A percentile compares a stretch with the other conserved stretches of the same genome.
These are phyloP conservation scores for Drosophila pruinosa DNA, from an alignment of 1,140 invertebrate genomes.

Conservation along the genomic window DNA sequence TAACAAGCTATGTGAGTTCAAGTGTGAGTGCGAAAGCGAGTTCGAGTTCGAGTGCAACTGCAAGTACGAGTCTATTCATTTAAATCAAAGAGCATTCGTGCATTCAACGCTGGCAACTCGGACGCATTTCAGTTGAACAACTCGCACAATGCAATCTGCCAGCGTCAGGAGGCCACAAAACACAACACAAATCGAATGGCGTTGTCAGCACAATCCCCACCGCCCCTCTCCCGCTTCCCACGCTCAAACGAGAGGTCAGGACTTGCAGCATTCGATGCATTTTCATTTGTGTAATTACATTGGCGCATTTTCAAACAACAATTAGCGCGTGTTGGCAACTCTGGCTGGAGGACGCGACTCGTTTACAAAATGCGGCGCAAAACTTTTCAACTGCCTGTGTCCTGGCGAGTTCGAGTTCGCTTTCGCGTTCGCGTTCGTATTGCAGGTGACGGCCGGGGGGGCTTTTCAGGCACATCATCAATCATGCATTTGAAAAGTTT, in stretches of 20 bases:
- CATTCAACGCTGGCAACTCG: slow-evolving; percentile 17
- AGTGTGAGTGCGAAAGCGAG: too few relatives aligned
- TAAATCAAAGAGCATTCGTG: slow-evolving; percentile 29
- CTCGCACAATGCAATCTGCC: slow-evolving; percentile 8
- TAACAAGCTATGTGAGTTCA: not conserved
- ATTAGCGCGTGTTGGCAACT: slow-evolving; percentile 61
- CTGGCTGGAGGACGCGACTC: slow-evolving; percentile 55
- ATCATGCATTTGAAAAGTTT: slow-evolving; percentile 80
- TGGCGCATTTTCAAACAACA: slow-evolving; percentile 71
- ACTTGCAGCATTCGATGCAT: slow-evolving; percentile 39
- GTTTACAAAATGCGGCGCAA: slow-evolving; percentile 60
- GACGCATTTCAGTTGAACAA: not conserved
- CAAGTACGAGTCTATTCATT: not conserved
- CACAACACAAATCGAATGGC: slow-evolving; percentile 36
- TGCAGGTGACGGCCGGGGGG: not conserved
- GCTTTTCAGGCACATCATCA: slow-evolving; percentile 66
- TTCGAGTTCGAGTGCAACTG: too few relatives aligned
- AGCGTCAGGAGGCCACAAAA: slow-evolving; percentile 12
- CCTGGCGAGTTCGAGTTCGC: not conserved
- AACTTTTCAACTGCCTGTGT: slow-evolving; percentile 48
- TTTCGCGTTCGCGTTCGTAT: not conserved
- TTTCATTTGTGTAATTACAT: slow-evolving; percentile 77
- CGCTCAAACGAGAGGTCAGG: not conserved
- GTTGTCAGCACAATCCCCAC: not conserved
- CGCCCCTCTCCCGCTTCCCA: not conserved